phyloP scores from a whole-genome alignment of 2,888 invertebrate species.

The Metalampra italica region DNA sequence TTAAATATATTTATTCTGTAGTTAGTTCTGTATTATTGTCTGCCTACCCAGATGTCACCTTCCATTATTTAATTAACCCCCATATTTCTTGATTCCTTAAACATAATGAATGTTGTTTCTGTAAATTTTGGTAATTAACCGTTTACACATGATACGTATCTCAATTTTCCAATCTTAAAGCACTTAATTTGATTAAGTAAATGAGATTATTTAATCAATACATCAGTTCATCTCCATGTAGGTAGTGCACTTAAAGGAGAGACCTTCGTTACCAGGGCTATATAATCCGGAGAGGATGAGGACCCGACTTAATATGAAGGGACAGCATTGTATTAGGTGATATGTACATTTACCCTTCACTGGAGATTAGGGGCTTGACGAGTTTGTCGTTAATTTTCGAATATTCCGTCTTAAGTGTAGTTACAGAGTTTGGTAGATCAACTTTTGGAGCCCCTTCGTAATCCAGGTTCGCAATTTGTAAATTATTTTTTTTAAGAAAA shows the following conservation, averaged over 20 bases:
- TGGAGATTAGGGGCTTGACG: constrained; percentile 53
- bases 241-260: constrained; percentile 4
- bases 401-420: constrained; percentile 40
- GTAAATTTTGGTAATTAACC: too few relatives aligned
- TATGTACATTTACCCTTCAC: constrained; percentile 55
- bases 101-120: too few relatives aligned
- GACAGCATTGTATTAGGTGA: constrained; percentile 63
- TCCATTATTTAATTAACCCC: too few relatives aligned
- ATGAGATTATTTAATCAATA: constrained; percentile 12
- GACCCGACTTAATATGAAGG: constrained; percentile 63
- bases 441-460: constrained; percentile 6
- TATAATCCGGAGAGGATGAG: constrained; percentile 46
- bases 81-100: too few relatives aligned
- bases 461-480: background rate
- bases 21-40: too few relatives aligned
- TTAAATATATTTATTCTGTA: too few relatives aligned
- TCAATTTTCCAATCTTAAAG: background rate
- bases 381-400: constrained; percentile 58
- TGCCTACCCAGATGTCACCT: too few relatives aligned
- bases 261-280: constrained; percentile 27
- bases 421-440: constrained; percentile 9
- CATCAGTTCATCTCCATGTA: constrained; percentile 7
- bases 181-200: constrained; percentile 5
- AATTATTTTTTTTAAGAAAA: background rate
- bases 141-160: background rate